A percentile compares a stretch with the other conserved stretches of the same genome.
Evolutionary conservation across 2,113 vertebrate genomes (phyloP).

Genomic region (Gavia stellata): DNA sequence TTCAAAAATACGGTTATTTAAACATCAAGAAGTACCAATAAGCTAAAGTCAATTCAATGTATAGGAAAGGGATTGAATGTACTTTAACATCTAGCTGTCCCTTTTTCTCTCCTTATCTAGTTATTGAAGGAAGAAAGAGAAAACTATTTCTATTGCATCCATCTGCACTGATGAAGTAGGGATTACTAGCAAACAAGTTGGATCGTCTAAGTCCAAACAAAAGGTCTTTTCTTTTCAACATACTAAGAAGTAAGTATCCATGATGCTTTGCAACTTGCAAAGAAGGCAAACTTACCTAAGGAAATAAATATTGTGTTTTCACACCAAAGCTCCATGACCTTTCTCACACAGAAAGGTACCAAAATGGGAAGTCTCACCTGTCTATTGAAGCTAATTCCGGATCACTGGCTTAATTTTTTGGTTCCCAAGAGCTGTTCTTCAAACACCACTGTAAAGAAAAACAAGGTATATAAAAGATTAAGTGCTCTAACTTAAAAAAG

Average conservation of each 20-base stretch:
- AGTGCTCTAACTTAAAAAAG: background rate
- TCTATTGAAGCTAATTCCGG: background rate
- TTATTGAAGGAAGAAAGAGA: background rate
- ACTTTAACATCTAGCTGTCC: background rate
- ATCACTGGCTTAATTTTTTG: background rate
- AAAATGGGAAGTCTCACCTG: background rate
- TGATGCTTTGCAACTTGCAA: background rate
- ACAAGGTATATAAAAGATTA: constrained; percentile 4
- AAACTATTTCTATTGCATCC: background rate
- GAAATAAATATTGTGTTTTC: background rate
- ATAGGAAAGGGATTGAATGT: background rate
- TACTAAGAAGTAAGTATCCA: background rate
- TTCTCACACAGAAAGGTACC: background rate
- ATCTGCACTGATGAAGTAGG: background rate
- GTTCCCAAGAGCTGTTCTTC: constrained; percentile 14
- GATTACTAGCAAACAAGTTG: background rate
- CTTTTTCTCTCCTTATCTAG: background rate
- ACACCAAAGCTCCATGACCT: background rate
- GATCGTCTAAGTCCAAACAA: background rate
- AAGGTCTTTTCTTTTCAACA: background rate
- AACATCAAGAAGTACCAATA: background rate
- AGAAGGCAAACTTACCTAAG: background rate
- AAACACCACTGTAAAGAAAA: background rate
- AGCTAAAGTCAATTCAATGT: background rate
- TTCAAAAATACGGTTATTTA: background rate